phyloP scores from a whole-genome alignment of 2,888 invertebrate genomes.

The Rhamnusium bicolor region DNA sequence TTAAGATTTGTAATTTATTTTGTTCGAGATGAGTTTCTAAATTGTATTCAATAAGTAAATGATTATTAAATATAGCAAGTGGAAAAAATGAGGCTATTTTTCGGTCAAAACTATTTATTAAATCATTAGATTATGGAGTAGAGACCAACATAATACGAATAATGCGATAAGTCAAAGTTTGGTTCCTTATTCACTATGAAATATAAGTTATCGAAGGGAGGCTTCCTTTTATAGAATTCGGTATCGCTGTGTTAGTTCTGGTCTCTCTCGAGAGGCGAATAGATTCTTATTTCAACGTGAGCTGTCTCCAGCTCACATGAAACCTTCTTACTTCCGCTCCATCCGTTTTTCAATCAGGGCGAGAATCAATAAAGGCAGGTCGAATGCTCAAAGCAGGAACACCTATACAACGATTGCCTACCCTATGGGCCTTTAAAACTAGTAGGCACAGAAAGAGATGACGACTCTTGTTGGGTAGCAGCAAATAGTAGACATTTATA shows the following conservation, averaged over 20 bases:
- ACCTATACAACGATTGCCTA: constrained; percentile 45
- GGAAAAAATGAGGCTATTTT: no score
- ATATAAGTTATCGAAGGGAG: constrained; percentile 23
- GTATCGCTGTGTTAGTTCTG: constrained; percentile 28
- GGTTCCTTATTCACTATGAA: constrained; percentile 7
- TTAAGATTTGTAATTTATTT: no score
- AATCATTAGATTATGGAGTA: not conserved
- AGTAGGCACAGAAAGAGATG: constrained; percentile 29
- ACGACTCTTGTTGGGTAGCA: constrained; percentile 17
- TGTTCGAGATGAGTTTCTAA: no score
- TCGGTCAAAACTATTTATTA: not conserved
- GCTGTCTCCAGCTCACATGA: constrained; percentile 64
- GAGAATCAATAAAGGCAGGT: constrained; percentile 65
- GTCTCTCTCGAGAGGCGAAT: constrained; percentile 61
- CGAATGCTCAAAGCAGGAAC: constrained; percentile 47
- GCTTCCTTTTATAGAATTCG: constrained; percentile 21
- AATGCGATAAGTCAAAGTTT: not conserved
- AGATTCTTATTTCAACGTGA: constrained; percentile 63
- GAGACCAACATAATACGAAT: not conserved
- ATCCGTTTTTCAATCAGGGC: constrained; percentile 70
- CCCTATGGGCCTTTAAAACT: constrained; percentile 46
- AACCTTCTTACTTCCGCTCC: constrained; percentile 69
- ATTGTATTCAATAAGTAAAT: no score
- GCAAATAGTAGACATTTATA: constrained; percentile 15
- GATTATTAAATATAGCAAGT: no score